Conservation (phyloP, 1,140 invertebrate genomes). For the Campodea augens region DNA sequence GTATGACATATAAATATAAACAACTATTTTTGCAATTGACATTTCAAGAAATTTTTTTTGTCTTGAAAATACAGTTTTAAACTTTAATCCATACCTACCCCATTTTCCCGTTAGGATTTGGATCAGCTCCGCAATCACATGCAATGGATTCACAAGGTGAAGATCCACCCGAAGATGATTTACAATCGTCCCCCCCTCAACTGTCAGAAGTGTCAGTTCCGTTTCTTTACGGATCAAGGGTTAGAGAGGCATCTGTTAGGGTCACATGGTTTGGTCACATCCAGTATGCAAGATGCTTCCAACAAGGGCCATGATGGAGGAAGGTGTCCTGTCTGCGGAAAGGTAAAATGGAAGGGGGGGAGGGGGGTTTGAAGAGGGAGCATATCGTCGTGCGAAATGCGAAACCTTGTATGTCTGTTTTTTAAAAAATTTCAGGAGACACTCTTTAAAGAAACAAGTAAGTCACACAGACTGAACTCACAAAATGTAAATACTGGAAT, state of each 20-base stretch:
- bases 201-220: constrained; percentile 35
- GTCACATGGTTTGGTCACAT: constrained; percentile 34
- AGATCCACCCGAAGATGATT: constrained; percentile 33
- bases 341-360: no score
- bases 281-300: constrained; percentile 34
- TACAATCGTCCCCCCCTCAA: constrained; percentile 32
- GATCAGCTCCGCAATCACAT: constrained; percentile 31
- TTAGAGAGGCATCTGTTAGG: constrained; percentile 34
- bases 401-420: no score
- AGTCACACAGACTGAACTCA: no score
- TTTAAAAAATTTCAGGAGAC: no score
- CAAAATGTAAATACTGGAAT: no score
- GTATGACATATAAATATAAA: neutral
- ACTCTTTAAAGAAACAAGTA: no score
- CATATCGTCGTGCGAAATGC: no score
- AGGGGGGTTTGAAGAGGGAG: no score
- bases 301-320: constrained; percentile 35
- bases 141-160: constrained; percentile 32
- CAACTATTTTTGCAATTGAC: constrained; percentile 1
- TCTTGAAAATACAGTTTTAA: no score
- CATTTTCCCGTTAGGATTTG: no score
- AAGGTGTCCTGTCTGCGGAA: constrained; percentile 33
- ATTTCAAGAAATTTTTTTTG: no score
- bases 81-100: no score
- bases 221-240: constrained; percentile 39